Conservation (phyloP, 2,113 vertebrate species). For the Paramisgurnus dabryanus region DNA sequence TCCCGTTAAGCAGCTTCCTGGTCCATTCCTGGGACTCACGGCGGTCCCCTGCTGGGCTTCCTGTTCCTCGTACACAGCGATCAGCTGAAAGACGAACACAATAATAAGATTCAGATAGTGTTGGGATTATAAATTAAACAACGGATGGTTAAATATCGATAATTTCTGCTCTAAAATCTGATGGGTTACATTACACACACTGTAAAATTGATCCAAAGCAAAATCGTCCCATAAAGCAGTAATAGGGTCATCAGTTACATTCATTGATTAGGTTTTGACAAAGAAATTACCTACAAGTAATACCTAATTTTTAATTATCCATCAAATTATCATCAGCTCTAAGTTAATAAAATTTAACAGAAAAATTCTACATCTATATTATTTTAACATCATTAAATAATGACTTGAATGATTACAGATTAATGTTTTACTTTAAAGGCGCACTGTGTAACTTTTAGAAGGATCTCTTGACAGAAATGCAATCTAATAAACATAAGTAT, state of each 20-base stretch:
- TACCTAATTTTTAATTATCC: background rate
- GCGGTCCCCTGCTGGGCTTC: conserved; percentile 79
- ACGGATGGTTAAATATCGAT: too few relatives aligned
- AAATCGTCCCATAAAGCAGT: background rate
- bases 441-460: too few relatives aligned
- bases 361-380: too few relatives aligned
- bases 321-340: background rate
- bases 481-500: too few relatives aligned
- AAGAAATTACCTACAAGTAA: background rate
- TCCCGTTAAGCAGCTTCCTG: conserved; percentile 61
- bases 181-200: too few relatives aligned
- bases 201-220: too few relatives aligned
- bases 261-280: background rate
- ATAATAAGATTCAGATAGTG: background rate
- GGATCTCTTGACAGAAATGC: too few relatives aligned
- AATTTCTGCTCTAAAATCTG: too few relatives aligned
- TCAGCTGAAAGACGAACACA: conserved; percentile 76
- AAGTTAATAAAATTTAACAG: background rate
- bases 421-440: too few relatives aligned
- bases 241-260: background rate
- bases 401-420: too few relatives aligned
- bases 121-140: too few relatives aligned
- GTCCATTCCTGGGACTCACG: conserved; percentile 58
- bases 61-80: conserved; percentile 94
- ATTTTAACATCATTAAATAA: too few relatives aligned